phyloP scores from a whole-genome alignment of 2,113 vertebrate species.

The Oryzias celebensis region DNA sequence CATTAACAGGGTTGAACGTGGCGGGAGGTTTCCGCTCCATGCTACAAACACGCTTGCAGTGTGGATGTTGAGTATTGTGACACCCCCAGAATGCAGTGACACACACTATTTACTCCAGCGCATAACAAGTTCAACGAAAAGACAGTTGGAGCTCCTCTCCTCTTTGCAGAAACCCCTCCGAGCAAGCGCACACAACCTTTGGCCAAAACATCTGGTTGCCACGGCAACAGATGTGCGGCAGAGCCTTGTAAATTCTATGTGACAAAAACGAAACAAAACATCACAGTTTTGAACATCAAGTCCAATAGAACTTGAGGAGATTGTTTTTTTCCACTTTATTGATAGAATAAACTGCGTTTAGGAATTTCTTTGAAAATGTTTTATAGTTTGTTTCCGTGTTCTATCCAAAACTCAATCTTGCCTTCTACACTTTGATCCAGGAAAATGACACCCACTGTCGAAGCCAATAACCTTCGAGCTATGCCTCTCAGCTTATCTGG shows the following conservation, averaged over 20 bases:
- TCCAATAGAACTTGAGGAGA: conserved; percentile 10
- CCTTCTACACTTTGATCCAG: conserved; percentile 10
- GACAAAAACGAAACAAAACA: conserved; percentile 13
- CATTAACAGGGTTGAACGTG: not conserved
- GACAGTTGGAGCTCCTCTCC: conserved; percentile 34
- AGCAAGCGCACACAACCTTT: conserved; percentile 28
- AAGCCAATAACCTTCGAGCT: conserved; percentile 31
- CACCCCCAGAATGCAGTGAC: conserved; percentile 15
- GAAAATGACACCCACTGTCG: conserved; percentile 13
- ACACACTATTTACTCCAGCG: conserved; percentile 25
- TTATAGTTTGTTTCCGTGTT: not conserved
- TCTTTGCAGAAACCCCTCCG: conserved; percentile 13
- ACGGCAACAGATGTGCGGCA: conserved; percentile 32
- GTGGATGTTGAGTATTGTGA: conserved; percentile 1
- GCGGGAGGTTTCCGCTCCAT: not conserved
- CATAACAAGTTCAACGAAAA: conserved; percentile 13
- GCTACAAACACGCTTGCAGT: conserved; percentile 10
- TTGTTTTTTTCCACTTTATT: not conserved
- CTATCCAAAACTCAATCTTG: conserved; percentile 17
- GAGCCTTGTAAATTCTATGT: conserved; percentile 4
- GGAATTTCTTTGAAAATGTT: conserved; percentile 1
- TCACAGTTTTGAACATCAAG: conserved; percentile 13
- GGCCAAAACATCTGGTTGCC: conserved; percentile 34
- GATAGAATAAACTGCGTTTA: no score
- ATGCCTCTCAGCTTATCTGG: conserved; percentile 23